phyloP scores from a whole-genome alignment of 2,888 invertebrate species.

The Cotesia congregata region DNA sequence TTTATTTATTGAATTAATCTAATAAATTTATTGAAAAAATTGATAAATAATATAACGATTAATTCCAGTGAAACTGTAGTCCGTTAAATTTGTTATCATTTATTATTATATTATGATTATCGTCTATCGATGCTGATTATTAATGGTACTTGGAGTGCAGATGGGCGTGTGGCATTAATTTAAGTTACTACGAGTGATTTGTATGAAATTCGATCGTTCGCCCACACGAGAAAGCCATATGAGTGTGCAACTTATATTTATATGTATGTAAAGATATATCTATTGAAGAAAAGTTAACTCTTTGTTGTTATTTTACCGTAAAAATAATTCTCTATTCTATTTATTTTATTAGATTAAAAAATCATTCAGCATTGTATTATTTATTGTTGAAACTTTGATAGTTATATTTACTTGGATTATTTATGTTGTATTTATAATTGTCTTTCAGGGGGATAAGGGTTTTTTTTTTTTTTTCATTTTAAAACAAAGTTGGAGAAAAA shows the following conservation, averaged over 20 bases:
- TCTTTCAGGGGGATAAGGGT: too few species aligned
- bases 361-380: too few species aligned
- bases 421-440: too few species aligned
- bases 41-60: neutral
- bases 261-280: neutral
- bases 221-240: slow-evolving; percentile 55
- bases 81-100: slow-evolving; percentile 19
- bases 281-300: slow-evolving; percentile 30
- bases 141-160: slow-evolving; percentile 55
- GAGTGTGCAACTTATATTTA: neutral
- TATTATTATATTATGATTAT: slow-evolving; percentile 10
- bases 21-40: neutral
- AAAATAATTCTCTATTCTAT: neutral
- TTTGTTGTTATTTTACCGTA: slow-evolving; percentile 29
- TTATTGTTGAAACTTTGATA: too few species aligned
- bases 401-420: too few species aligned
- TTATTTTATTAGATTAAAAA: too few species aligned
- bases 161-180: slow-evolving; percentile 56
- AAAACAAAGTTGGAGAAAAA: too few species aligned
- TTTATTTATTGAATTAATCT: neutral
- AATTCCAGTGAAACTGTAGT: neutral
- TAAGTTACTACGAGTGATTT: slow-evolving; percentile 65
- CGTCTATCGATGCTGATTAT: slow-evolving; percentile 51
- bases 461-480: too few species aligned
- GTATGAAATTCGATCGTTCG: slow-evolving; percentile 66